phyloP scores from a whole-genome alignment of 2,113 vertebrate species.

The Ophiodon elongatus region DNA sequence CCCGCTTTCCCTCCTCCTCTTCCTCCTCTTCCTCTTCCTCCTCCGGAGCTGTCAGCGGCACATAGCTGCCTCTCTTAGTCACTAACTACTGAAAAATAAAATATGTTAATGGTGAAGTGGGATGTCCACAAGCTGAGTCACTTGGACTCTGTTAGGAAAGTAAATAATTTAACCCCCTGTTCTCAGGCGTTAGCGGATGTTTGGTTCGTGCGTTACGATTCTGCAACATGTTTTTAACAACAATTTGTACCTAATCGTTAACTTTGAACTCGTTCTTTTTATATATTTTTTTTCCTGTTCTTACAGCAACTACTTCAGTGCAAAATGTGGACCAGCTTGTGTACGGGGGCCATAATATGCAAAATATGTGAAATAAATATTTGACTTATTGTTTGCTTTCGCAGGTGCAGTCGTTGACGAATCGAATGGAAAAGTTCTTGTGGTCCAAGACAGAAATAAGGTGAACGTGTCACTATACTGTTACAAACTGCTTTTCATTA shows the following conservation, averaged over 20 bases:
- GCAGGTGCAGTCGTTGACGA: constrained; percentile 94
- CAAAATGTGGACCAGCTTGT: background rate
- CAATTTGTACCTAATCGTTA: no score
- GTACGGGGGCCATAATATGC: no score
- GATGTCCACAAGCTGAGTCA: constrained; percentile 60
- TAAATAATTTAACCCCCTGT: background rate
- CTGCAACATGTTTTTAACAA: background rate
- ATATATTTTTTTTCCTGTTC: no score
- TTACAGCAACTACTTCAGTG: background rate
- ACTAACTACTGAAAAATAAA: constrained; percentile 45
- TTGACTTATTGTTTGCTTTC: constrained; percentile 10
- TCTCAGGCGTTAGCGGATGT: background rate
- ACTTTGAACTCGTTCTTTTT: no score
- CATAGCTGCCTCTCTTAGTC: constrained; percentile 60
- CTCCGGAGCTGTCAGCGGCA: constrained; percentile 36
- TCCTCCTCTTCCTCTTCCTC: background rate
- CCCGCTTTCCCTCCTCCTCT: constrained; percentile 29
- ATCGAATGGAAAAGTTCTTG: constrained; percentile 90
- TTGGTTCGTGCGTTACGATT: background rate
- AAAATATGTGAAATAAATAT: background rate
- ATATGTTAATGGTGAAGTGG: constrained; percentile 20
- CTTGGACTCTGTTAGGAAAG: constrained; percentile 13
- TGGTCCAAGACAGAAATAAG: constrained; percentile 95
- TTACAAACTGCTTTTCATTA: background rate
- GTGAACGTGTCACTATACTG: constrained; percentile 66